Conservation (phyloP, 2,113 vertebrate species). For the Brachionichthys hirsutus region DNA sequence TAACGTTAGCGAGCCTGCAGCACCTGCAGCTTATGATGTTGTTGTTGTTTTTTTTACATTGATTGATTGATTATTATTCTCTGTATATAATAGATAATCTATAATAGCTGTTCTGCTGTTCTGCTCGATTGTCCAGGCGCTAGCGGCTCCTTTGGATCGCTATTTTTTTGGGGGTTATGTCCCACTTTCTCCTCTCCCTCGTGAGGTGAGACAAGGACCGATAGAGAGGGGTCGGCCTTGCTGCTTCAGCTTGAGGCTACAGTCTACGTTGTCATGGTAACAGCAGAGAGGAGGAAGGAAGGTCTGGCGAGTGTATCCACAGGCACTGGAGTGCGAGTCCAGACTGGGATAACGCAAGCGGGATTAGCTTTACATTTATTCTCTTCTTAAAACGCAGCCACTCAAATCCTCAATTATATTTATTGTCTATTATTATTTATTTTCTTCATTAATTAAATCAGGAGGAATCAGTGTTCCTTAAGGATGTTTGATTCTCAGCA, state of each 20-base stretch:
- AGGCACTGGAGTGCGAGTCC: slow-evolving; percentile 54
- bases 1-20: too few species aligned
- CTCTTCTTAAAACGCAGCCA: background rate
- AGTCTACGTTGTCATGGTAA: slow-evolving; percentile 78
- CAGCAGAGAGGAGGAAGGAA: slow-evolving; percentile 39
- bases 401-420: too few species aligned
- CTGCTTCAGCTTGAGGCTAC: slow-evolving; percentile 68
- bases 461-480: too few species aligned
- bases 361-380: slow-evolving; percentile 10
- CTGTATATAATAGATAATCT: too few species aligned
- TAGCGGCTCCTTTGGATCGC: slow-evolving; percentile 24
- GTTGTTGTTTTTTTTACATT: too few species aligned
- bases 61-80: too few species aligned
- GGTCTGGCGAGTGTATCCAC: slow-evolving; percentile 42
- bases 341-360: slow-evolving; percentile 21
- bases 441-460: too few species aligned
- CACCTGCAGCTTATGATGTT: too few species aligned
- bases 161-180: slow-evolving; percentile 44
- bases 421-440: too few species aligned
- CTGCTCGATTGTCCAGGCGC: slow-evolving; percentile 7
- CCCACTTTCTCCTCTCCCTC: slow-evolving; percentile 54
- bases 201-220: slow-evolving; percentile 30
- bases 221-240: slow-evolving; percentile 37
- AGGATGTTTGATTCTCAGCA: too few species aligned
- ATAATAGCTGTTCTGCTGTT: background rate